Percentiles rank a stretch among this genome's conserved stretches.
phyloP scores from a whole-genome alignment of 2,797 vertebrate genomes.

The Fistularia commersonii region DNA sequence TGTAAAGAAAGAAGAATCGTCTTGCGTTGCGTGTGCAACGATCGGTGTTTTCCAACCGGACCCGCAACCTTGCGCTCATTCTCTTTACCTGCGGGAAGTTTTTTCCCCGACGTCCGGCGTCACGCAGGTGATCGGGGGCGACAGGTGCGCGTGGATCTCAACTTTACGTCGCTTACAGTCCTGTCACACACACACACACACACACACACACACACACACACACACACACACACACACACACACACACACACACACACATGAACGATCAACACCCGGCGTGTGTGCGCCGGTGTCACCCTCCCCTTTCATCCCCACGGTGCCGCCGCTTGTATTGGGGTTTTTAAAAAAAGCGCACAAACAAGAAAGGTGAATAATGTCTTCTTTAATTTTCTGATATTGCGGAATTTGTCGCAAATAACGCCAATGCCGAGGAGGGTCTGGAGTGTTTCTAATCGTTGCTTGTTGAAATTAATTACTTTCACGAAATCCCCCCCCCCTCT shows the following conservation, averaged over 20 bases:
- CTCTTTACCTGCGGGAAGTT: no score
- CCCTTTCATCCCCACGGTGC: slow-evolving; percentile 14
- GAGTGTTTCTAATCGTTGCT: slow-evolving; percentile 73
- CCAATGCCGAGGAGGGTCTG: slow-evolving; percentile 54
- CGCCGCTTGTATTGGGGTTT: slow-evolving; percentile 41
- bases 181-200: no score
- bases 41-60: neutral
- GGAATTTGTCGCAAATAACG: slow-evolving; percentile 60
- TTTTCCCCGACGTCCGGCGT: no score
- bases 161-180: no score
- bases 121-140: no score
- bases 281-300: neutral
- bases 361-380: slow-evolving; percentile 54
- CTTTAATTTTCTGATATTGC: slow-evolving; percentile 66
- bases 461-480: slow-evolving; percentile 76
- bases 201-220: no score
- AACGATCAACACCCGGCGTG: neutral
- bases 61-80: no score
- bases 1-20: slow-evolving; percentile 33
- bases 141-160: no score
- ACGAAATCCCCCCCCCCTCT: slow-evolving; percentile 42
- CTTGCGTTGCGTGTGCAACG: neutral
- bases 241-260: no score
- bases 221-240: neutral
- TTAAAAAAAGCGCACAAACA: slow-evolving; percentile 27